phyloP scores from a whole-genome alignment of 2,797 vertebrate species.

The Lagocephalus sceleratus region DNA sequence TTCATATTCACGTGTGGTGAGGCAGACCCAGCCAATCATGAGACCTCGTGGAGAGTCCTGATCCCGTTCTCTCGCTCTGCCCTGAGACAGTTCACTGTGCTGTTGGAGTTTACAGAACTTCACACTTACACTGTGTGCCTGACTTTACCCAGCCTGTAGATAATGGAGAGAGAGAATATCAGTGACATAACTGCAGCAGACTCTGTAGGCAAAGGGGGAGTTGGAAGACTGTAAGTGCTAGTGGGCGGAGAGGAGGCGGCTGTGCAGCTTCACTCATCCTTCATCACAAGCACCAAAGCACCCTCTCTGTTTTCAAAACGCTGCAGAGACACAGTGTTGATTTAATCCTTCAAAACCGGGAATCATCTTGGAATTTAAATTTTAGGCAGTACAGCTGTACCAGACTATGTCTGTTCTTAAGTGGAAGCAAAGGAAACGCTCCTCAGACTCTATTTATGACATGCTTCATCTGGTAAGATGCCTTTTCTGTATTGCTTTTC shows the following conservation, averaged over 20 bases:
- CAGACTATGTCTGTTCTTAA: conserved; percentile 83
- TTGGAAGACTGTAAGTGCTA: conserved; percentile 54
- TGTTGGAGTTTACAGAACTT: conserved; percentile 50
- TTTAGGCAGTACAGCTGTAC: conserved; percentile 23
- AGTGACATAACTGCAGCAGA: conserved; percentile 58
- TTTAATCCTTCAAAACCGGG: conserved; percentile 31
- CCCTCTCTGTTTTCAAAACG: conserved; percentile 33
- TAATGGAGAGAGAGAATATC: conserved; percentile 30
- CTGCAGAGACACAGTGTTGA: conserved; percentile 38
- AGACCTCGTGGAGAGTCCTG: conserved; percentile 52
- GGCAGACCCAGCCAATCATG: conserved; percentile 55
- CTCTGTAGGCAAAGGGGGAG: conserved; percentile 51
- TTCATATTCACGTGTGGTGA: conserved; percentile 63
- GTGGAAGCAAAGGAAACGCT: conserved; percentile 80
- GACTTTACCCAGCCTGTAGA: conserved; percentile 41
- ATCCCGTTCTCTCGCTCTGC: conserved; percentile 14
- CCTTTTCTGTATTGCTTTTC: conserved; percentile 10
- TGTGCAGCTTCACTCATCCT: conserved; percentile 61
- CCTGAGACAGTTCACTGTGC: conserved; percentile 48
- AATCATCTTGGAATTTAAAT: conserved; percentile 38
- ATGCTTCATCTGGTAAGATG: conserved; percentile 82
- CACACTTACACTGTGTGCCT: conserved; percentile 51
- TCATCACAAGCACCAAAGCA: conserved; percentile 52
- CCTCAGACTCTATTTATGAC: conserved; percentile 82
- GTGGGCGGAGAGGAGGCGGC: conserved; percentile 70